Percentiles rank a stretch among this genome's conserved stretches.
phyloP scores from a whole-genome alignment of 2,797 vertebrate genomes.

The Leptoclinus maculatus region DNA sequence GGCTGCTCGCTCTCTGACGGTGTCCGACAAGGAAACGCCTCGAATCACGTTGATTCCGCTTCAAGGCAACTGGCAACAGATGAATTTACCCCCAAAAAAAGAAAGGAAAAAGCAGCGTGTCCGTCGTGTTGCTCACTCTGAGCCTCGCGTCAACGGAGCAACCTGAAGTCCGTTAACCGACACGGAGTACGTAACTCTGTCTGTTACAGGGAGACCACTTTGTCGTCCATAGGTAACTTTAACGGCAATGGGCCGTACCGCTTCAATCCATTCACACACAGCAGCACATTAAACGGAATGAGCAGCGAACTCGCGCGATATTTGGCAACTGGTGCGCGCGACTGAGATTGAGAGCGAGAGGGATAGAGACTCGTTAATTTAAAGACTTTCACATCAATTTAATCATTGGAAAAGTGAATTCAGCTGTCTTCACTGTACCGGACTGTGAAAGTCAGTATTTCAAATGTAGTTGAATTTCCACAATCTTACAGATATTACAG shows the following conservation, averaged over 20 bases:
- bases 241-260: background rate
- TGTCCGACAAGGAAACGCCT: conserved; percentile 61
- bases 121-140: background rate
- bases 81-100: background rate
- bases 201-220: background rate
- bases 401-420: background rate
- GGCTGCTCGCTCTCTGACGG: conserved; percentile 61
- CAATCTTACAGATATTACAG: background rate
- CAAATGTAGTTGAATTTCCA: too few relatives aligned
- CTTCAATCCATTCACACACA: background rate
- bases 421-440: too few relatives aligned
- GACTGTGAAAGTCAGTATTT: too few relatives aligned
- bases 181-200: too few relatives aligned
- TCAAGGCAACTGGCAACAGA: conserved; percentile 38
- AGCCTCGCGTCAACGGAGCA: background rate
- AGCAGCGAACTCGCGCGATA: background rate
- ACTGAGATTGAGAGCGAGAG: too few relatives aligned
- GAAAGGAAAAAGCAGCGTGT: background rate
- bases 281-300: background rate
- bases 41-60: conserved; percentile 49
- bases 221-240: background rate
- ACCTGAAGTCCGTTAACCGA: background rate
- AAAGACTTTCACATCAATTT: background rate
- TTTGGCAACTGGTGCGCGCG: background rate
- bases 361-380: too few relatives aligned